Conservation (phyloP, 2,113 vertebrate species). For the human region GRCh38 chr11:16193501-16194000, state of each 20-base stretch:
- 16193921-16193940: constrained; percentile 82
- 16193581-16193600: not conserved
- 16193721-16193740: constrained; percentile 72
- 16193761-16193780: constrained; percentile 67
- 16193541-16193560: constrained; percentile 65
- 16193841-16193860: constrained; percentile 80
- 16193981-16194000: constrained; percentile 89
- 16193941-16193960: constrained; percentile 85
- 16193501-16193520: not conserved
- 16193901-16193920: constrained; percentile 70
- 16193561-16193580: constrained; percentile 11
- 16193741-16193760: constrained; percentile 77
- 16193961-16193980: constrained; percentile 84
- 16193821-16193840: constrained; percentile 81
- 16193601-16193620: not conserved
- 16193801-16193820: constrained; percentile 75
- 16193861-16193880: constrained; percentile 83
- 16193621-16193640: not conserved
- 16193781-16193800: constrained; percentile 50
- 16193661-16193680: constrained; percentile 73
- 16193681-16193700: constrained; percentile 67
- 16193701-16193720: constrained; percentile 74
- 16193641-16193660: constrained; percentile 64
- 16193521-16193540: constrained; percentile 53
- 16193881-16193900: constrained; percentile 83